Evolutionary conservation across 2,113 vertebrate genomes (phyloP).

Genomic region (Tragulus kanchil): DNA sequence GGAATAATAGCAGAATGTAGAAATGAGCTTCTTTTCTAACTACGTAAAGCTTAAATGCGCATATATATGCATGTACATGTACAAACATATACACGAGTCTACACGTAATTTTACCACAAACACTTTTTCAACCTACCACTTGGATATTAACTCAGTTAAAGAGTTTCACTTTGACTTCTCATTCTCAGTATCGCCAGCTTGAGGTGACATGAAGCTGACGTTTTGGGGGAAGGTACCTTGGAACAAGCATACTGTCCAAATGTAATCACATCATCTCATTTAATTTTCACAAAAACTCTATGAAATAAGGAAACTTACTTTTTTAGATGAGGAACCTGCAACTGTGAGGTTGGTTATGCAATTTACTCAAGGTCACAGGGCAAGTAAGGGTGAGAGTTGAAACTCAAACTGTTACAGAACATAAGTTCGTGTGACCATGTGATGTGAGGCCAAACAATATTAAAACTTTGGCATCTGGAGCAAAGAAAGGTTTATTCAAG

Average conservation of each 20-base stretch:
- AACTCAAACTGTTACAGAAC: not conserved
- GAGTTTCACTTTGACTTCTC: not conserved
- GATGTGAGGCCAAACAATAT: not conserved
- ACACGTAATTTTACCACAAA: not conserved
- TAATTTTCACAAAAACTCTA: not conserved
- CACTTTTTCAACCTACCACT: not conserved
- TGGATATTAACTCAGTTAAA: not conserved
- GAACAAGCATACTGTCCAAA: not conserved
- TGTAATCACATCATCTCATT: constrained; percentile 5
- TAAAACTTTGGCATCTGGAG: not conserved
- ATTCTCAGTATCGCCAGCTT: not conserved
- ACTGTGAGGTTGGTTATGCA: not conserved
- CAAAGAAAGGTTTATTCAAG: not conserved
- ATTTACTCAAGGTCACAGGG: not conserved
- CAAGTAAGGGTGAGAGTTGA: not conserved
- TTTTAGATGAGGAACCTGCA: not conserved
- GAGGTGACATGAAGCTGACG: not conserved
- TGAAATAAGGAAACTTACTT: not conserved
- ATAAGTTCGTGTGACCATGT: not conserved
- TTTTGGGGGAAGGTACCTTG: not conserved
- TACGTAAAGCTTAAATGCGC: not conserved
- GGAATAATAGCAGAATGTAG: not conserved
- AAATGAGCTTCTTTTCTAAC: not conserved
- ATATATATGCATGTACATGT: not conserved
- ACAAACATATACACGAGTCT: not conserved